A percentile compares a stretch with the other conserved stretches of the same genome.
phyloP scores from a whole-genome alignment of 2,888 invertebrate species.

The Nycteola revayana region DNA sequence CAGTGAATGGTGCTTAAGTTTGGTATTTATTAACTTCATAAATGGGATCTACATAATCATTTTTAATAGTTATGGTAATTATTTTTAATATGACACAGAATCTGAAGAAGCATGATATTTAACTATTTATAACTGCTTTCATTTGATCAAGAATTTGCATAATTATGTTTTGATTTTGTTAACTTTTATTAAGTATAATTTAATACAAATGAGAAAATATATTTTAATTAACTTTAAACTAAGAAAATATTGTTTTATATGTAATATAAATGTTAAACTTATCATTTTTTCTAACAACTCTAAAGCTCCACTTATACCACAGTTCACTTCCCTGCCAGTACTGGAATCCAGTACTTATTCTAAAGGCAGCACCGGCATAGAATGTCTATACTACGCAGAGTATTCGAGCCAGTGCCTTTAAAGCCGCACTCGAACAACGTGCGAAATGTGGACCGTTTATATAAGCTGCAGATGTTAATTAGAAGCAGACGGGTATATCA shows the following conservation, averaged over 20 bases:
- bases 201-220: too few relatives aligned
- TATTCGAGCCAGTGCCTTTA: slow-evolving; percentile 31
- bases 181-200: neutral
- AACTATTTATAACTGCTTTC: too few relatives aligned
- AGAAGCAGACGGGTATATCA: neutral
- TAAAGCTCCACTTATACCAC: too few relatives aligned
- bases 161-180: neutral
- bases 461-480: slow-evolving; percentile 6
- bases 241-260: too few relatives aligned
- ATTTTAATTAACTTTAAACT: too few relatives aligned
- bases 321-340: slow-evolving; percentile 8
- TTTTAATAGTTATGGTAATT: slow-evolving; percentile 30
- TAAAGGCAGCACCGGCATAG: slow-evolving; percentile 28
- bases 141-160: neutral
- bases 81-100: slow-evolving; percentile 14
- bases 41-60: slow-evolving; percentile 23
- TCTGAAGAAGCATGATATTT: too few relatives aligned
- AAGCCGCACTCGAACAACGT: slow-evolving; percentile 29
- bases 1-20: slow-evolving; percentile 21
- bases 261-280: too few relatives aligned
- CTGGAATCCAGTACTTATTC: slow-evolving; percentile 13
- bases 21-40: slow-evolving; percentile 19
- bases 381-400: slow-evolving; percentile 31
- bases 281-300: too few relatives aligned
- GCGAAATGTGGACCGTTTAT: slow-evolving; percentile 33